phyloP scores from a whole-genome alignment of 2,888 invertebrate species.

The Spisula subtruncata region DNA sequence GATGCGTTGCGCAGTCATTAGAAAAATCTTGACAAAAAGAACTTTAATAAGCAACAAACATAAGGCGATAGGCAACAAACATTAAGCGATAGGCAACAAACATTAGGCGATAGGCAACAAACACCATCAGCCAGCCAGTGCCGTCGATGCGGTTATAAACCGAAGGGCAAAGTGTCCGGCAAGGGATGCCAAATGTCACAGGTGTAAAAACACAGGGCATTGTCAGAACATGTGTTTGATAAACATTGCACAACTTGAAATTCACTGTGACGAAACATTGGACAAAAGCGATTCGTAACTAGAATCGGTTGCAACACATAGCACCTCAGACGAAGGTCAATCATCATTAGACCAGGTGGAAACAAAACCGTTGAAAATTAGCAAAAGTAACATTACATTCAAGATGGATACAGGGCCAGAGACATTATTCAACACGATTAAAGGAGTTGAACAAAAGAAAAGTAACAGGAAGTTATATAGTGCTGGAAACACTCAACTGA shows the following conservation, averaged over 20 bases:
- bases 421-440: not conserved
- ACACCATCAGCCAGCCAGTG: not conserved
- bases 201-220: conserved; percentile 37
- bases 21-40: not conserved
- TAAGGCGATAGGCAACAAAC: too few species aligned
- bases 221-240: not conserved
- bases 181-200: conserved; percentile 34
- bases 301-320: too few species aligned
- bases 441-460: not conserved
- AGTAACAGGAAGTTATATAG: conserved; percentile 8
- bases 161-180: conserved; percentile 41
- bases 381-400: conserved; percentile 48
- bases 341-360: too few species aligned
- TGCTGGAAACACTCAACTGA: conserved; percentile 23
- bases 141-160: not conserved
- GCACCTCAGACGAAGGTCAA: too few species aligned
- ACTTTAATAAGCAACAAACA: not conserved
- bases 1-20: conserved; percentile 18
- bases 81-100: too few species aligned
- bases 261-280: not conserved
- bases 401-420: conserved; percentile 69
- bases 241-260: not conserved
- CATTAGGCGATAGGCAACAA: not conserved
- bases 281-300: not conserved
- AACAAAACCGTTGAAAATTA: conserved; percentile 36